Evolutionary conservation across 2,797 vertebrate species (phyloP).

Genomic region (Acanthornis magna): DNA sequence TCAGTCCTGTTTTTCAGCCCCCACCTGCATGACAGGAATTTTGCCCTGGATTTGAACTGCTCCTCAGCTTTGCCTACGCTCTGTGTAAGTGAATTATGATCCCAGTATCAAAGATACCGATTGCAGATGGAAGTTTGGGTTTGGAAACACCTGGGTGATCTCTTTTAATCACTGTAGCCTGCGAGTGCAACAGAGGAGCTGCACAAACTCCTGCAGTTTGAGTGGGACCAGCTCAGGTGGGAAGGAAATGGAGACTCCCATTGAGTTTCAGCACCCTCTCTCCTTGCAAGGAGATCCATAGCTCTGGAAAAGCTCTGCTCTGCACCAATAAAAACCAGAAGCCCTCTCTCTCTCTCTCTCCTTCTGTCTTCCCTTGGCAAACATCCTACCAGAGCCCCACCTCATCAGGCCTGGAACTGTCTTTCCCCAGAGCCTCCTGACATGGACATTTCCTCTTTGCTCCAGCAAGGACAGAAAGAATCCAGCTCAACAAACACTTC

Average conservation of each 20-base stretch:
- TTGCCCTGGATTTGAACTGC: conserved; percentile 6
- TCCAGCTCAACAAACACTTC: neutral
- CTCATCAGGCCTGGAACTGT: neutral
- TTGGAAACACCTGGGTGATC: neutral
- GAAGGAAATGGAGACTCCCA: neutral
- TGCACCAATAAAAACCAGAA: neutral
- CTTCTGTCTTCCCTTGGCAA: neutral
- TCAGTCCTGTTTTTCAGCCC: conserved; percentile 32
- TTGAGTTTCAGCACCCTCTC: neutral
- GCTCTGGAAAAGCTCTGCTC: neutral
- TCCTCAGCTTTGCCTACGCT: neutral
- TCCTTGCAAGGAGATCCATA: neutral
- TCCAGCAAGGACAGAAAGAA: neutral
- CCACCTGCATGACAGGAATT: conserved; percentile 43
- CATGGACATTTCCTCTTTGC: neutral
- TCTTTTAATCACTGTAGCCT: neutral
- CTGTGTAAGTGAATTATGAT: conserved; percentile 7
- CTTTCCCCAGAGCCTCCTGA: neutral
- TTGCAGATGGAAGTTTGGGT: neutral
- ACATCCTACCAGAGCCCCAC: neutral
- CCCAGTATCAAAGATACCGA: neutral
- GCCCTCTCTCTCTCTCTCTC: neutral
- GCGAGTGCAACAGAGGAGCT: neutral
- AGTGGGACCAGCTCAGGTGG: neutral
- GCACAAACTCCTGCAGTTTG: neutral